These are phyloP conservation scores for Lasioglossum pauxillum DNA, from an alignment of 2,888 invertebrate species.

Conservation along the genomic window DNA sequence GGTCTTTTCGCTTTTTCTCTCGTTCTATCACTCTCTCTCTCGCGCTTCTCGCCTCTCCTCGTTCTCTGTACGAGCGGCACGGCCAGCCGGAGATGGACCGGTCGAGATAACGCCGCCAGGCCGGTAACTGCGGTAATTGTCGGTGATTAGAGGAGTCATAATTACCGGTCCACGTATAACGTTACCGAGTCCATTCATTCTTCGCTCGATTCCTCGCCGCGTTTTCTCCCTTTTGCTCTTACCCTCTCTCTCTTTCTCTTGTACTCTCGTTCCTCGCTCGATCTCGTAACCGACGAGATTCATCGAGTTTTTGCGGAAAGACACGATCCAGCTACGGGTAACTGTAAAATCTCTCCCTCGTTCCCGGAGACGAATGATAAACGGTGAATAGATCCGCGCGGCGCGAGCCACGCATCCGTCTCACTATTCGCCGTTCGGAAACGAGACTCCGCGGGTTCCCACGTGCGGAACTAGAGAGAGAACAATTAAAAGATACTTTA, in stretches of 20 bases:
- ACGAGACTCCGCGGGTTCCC: conserved; percentile 62
- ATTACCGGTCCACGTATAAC: conserved; percentile 79
- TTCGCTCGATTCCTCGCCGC: conserved; percentile 66
- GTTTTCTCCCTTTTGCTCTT: conserved; percentile 36
- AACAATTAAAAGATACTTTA: conserved; percentile 81
- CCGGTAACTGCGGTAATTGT: conserved; percentile 83
- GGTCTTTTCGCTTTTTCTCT: conserved; percentile 39
- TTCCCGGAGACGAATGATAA: background rate
- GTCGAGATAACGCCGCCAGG: conserved; percentile 81
- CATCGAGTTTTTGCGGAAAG: conserved; percentile 25
- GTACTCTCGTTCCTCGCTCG: conserved; percentile 19
- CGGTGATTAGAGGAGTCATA: conserved; percentile 83
- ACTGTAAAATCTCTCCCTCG: background rate
- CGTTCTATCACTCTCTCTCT: conserved; percentile 44
- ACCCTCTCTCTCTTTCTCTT: background rate
- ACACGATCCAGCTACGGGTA: conserved; percentile 6
- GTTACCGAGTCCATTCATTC: conserved; percentile 80
- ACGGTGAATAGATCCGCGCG: background rate
- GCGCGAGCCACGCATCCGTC: background rate
- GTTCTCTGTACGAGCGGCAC: conserved; percentile 42
- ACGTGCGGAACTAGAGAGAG: conserved; percentile 68
- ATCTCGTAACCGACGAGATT: conserved; percentile 50
- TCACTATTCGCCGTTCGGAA: background rate
- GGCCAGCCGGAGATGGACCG: conserved; percentile 76
- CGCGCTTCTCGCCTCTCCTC: conserved; percentile 39